Percentiles rank a stretch among this genome's conserved stretches.
These are phyloP conservation scores for Pediacus dermestoides DNA, from an alignment of 2,888 invertebrate species.

Conservation along the genomic window DNA sequence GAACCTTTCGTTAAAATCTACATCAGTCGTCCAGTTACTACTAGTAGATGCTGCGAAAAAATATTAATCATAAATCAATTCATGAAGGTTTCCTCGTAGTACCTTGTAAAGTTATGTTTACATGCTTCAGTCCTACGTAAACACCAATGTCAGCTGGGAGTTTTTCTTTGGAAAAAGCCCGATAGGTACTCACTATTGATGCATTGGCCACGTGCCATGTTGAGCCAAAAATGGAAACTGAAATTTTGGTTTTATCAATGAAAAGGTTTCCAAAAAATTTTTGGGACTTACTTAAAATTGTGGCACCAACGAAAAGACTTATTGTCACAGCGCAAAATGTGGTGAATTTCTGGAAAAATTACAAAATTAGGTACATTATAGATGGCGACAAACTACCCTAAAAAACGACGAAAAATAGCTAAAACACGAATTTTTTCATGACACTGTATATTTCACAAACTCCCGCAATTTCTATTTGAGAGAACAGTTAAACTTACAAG, in stretches of 20 bases:
- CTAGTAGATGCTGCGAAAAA: constrained; percentile 15
- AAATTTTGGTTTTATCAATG: constrained; percentile 26
- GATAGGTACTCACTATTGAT: constrained; percentile 79
- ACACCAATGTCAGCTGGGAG: constrained; percentile 86
- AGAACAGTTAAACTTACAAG: no score
- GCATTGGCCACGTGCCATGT: constrained; percentile 89
- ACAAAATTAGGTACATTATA: no score
- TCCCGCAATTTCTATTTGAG: no score
- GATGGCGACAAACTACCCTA: no score
- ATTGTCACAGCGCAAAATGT: constrained; percentile 89
- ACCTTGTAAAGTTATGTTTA: constrained; percentile 94
- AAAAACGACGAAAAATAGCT: no score
- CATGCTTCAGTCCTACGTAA: constrained; percentile 87
- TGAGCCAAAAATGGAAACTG: constrained; percentile 87
- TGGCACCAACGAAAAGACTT: constrained; percentile 89
- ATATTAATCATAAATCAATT: constrained; percentile 6
- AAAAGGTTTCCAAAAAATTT: not conserved
- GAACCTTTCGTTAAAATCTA: constrained; percentile 95
- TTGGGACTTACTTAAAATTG: constrained; percentile 76
- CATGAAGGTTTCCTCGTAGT: constrained; percentile 36
- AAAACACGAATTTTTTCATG: no score
- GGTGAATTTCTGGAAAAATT: constrained; percentile 77
- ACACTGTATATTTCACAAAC: no score
- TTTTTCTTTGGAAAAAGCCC: constrained; percentile 85
- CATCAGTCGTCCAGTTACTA: constrained; percentile 54